Conservation (phyloP, 2,797 vertebrate species). For the Sebastes vulpes region DNA sequence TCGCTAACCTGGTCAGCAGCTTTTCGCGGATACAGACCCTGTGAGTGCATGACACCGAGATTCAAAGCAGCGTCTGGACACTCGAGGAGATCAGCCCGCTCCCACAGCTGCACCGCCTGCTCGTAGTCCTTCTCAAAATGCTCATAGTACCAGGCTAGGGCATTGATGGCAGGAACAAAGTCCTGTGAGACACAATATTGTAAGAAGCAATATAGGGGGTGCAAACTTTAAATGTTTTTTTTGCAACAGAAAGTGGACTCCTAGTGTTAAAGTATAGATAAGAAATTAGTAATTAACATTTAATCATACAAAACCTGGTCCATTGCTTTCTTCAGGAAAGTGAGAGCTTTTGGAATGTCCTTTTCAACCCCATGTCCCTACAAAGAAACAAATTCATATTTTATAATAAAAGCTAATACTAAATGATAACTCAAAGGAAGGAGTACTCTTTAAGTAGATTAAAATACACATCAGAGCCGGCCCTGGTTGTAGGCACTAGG, state of each 20-base stretch:
- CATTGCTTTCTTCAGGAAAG: constrained; percentile 84
- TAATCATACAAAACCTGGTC: constrained; percentile 73
- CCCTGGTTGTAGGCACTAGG: no score
- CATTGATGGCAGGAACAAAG: constrained; percentile 85
- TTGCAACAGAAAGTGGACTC: not conserved
- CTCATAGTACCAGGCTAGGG: constrained; percentile 89
- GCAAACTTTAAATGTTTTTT: not conserved
- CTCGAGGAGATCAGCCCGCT: constrained; percentile 80
- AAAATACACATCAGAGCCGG: not conserved
- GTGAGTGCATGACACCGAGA: constrained; percentile 82
- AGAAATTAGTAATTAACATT: not conserved
- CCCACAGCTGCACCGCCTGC: constrained; percentile 85
- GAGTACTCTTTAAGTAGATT: not conserved
- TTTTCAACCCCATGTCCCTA: constrained; percentile 86
- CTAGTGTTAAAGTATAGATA: not conserved
- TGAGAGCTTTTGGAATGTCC: constrained; percentile 82
- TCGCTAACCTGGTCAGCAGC: constrained; percentile 73
- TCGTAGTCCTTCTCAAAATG: constrained; percentile 80
- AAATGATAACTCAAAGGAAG: not conserved
- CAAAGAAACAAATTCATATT: not conserved
- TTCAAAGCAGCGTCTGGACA: constrained; percentile 86
- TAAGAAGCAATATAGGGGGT: not conserved
- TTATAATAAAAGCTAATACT: not conserved
- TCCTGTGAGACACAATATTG: constrained; percentile 61
- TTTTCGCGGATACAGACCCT: constrained; percentile 85